These are phyloP conservation scores for Philopedon plagiatum DNA, from an alignment of 2,888 invertebrate genomes.

Conservation along the genomic window DNA sequence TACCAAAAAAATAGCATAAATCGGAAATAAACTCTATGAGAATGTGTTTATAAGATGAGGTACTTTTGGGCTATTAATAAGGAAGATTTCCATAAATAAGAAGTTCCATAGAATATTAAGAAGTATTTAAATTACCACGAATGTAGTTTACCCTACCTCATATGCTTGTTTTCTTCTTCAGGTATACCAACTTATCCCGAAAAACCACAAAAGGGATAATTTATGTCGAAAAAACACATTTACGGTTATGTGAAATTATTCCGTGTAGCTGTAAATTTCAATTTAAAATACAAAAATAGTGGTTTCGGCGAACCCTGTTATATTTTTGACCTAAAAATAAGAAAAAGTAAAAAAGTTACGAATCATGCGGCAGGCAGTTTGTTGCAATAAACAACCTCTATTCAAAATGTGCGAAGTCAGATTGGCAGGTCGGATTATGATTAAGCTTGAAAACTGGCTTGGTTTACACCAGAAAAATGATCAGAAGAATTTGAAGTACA, in stretches of 20 bases:
- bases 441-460: constrained; percentile 14
- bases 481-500: too few relatives aligned
- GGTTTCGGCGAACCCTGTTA: constrained; percentile 11
- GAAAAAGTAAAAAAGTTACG: constrained; percentile 23
- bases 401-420: constrained; percentile 38
- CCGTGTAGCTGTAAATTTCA: constrained; percentile 5
- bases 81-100: too few relatives aligned
- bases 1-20: too few relatives aligned
- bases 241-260: constrained; percentile 6
- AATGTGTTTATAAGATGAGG: too few relatives aligned
- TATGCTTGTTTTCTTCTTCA: neutral
- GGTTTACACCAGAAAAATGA: constrained; percentile 1
- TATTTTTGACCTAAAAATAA: constrained; percentile 24
- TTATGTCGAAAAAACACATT: constrained; percentile 4
- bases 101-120: too few relatives aligned
- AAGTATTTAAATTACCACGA: neutral
- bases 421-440: constrained; percentile 28
- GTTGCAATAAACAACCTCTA: constrained; percentile 16
- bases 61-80: too few relatives aligned
- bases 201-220: constrained; percentile 22
- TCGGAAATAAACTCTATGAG: too few relatives aligned
- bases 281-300: neutral
- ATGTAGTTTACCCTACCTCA: neutral
- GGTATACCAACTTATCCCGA: neutral
- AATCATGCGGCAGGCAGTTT: constrained; percentile 11